Evolutionary conservation across 2,113 vertebrate genomes (phyloP), one percentile per base, ranked within the genome.

Genomic region (Pelobates fuscus): DNA sequence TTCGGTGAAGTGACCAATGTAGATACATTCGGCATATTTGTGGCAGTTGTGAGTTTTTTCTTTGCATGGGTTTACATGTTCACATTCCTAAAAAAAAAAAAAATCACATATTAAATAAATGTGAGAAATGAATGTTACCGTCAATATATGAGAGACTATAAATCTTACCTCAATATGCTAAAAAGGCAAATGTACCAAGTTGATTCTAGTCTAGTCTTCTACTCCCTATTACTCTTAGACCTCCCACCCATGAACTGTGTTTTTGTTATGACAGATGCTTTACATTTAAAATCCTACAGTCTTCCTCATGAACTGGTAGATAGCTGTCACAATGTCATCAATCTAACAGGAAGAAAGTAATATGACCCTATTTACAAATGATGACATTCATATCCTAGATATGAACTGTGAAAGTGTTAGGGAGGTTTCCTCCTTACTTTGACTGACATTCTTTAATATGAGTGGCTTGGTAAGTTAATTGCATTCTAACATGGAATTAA

Each of bases 31-130:
- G 0, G 97, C 93, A 2, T 88, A 93, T 80, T 82, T 93, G 86
- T 99, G 95, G 87, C 97, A 99, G 84, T 65, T 92, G 84, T 99
- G 96, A 0, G 95, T 97, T 82, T 90, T 92, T 81, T 98, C 97
- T 74, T 93, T 94, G 84, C 97, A 99, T 0, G 97, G 97, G 77
- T 99, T 98, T 79, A 96, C 93, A 1, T 95, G 96, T 80, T 98
- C 97, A 69, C 97, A 98, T 43, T 96, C 88, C 97, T 99, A 70
- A 0, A 85, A 46, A 67, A 1, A 74, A 67, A 0, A 80, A 1
- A 37, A 66, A 23, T 24, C 2, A 20, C 5, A 5, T 14, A 55
- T 55, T 20, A 5, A 55, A 55, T 23, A 55, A 57, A 57, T 57
- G 46, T n/a, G n/a, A n/a, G n/a, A n/a, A n/a, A n/a, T 23, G 5